Evolutionary conservation across 2,888 invertebrate species (phyloP), one percentile per base, ranked within the genome.

Genomic region (Volucella bombylans): DNA sequence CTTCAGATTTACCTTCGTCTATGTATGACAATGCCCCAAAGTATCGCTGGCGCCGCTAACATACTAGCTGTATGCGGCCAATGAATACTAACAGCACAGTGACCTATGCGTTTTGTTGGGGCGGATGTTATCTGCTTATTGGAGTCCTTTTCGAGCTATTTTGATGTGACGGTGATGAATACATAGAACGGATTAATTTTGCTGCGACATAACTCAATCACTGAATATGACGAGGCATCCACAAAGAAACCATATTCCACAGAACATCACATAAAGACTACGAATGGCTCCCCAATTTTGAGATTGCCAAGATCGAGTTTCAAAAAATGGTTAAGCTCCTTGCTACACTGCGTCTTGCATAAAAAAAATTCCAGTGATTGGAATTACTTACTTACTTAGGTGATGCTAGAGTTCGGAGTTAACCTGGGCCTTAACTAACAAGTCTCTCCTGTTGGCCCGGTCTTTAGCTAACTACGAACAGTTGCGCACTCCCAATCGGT

Each of bases 11-110:
- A 74, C 74, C 12, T 83, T 69, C 10, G 71, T 79, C 6, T 55
- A 71, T 54, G 74, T 65, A 39, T 6, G 15, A 38, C 65, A 52
- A 18, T 49, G 57, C 8, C 23, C 18, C 2, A 8, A 69, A 47
- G 12, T 12, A 69, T 49, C 47, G 18, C 47, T 49, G 18, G 18
- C 38, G 6, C 69, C 47, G 15, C 9, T 57, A 9, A 41, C 52
- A n/a, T 54, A 72, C 54, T 52, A 72, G 38, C n/a, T 72, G 8
- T 59, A 43, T 1, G 77, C 77, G 11, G 62, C 52, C 0, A 77
- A 77, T 8, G 14, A 86, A 73, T n/a, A 73, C 73, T 4, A 73
- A 67, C 3, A 73, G 59, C 10, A 52, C 52, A 23, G 45, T 55
- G 23, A 0, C 4, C 23, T n/a, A n/a, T n/a, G n/a, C n/a, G n/a